Percentiles rank a stretch among this genome's conserved stretches.
Evolutionary conservation across 2,888 invertebrate genomes (phyloP).

Genomic region (Eilema depressum): DNA sequence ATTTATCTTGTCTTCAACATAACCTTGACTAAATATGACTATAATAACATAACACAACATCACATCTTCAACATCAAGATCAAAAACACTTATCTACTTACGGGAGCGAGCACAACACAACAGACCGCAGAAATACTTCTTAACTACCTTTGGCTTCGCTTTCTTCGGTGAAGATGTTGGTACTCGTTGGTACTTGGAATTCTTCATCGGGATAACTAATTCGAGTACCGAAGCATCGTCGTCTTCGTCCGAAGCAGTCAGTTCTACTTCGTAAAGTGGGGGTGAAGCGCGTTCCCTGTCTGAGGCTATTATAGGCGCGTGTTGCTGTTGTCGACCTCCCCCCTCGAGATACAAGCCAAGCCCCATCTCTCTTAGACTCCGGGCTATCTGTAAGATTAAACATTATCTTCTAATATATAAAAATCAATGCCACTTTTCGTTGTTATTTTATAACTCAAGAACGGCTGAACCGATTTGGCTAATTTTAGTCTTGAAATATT

Average conservation of each 20-base stretch:
- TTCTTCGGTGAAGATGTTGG: constrained; percentile 70
- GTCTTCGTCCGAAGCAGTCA: constrained; percentile 81
- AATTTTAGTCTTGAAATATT: no score
- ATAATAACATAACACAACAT: background rate
- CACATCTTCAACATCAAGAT: constrained; percentile 8
- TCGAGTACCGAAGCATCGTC: constrained; percentile 78
- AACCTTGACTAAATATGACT: background rate
- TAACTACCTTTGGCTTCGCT: constrained; percentile 49
- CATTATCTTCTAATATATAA: no score
- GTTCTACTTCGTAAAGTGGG: constrained; percentile 76
- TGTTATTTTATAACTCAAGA: no score
- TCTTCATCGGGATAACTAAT: constrained; percentile 76
- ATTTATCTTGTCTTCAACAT: background rate
- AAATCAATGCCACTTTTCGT: no score
- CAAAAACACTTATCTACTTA: constrained; percentile 52
- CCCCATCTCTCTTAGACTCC: background rate
- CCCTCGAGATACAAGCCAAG: constrained; percentile 6
- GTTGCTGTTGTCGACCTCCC: no score
- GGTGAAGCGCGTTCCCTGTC: constrained; percentile 67
- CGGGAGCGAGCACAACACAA: constrained; percentile 64
- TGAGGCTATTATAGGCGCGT: background rate
- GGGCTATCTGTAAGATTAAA: constrained; percentile 12
- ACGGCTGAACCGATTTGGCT: no score
- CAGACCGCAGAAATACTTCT: constrained; percentile 55
- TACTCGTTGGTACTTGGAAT: constrained; percentile 65